Evolutionary conservation across 53 echinoderm and acorn worm species (phyloP).

Genomic region (Patiria pectinifera): DNA sequence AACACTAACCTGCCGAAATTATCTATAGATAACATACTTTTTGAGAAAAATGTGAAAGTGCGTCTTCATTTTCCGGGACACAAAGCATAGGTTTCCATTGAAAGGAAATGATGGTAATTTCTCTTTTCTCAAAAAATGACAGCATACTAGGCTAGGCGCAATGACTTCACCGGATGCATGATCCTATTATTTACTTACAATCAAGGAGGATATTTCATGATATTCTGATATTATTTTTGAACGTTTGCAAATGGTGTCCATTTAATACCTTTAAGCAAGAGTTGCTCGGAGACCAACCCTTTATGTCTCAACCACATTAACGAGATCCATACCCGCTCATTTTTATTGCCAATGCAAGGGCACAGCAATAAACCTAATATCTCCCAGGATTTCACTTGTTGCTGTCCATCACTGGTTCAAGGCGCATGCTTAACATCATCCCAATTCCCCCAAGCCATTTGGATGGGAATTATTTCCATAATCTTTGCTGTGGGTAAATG

Average conservation of each 20-base stretch:
- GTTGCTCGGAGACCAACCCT: not conserved
- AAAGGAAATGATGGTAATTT: too few relatives aligned
- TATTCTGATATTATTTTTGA: not conserved
- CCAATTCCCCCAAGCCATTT: not conserved
- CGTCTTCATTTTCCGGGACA: too few relatives aligned
- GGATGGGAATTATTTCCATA: not conserved
- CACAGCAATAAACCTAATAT: not conserved
- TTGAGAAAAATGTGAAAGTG: too few relatives aligned
- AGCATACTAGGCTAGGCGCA: too few relatives aligned
- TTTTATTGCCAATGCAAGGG: slow-evolving; percentile 1
- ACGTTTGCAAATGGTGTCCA: not conserved
- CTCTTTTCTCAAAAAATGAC: too few relatives aligned
- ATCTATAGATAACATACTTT: too few relatives aligned
- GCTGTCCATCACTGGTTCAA: not conserved
- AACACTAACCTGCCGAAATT: too few relatives aligned
- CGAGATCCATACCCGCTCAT: not conserved
- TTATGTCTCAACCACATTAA: not conserved
- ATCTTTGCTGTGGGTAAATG: not conserved
- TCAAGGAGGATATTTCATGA: too few relatives aligned
- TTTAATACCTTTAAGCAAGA: not conserved
- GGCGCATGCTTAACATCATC: not conserved
- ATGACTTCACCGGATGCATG: too few relatives aligned
- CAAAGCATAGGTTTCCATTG: too few relatives aligned
- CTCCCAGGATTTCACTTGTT: not conserved
- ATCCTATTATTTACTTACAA: too few relatives aligned